Conservation (phyloP, 2,888 invertebrate species). For the Sminthurides aquaticus region DNA sequence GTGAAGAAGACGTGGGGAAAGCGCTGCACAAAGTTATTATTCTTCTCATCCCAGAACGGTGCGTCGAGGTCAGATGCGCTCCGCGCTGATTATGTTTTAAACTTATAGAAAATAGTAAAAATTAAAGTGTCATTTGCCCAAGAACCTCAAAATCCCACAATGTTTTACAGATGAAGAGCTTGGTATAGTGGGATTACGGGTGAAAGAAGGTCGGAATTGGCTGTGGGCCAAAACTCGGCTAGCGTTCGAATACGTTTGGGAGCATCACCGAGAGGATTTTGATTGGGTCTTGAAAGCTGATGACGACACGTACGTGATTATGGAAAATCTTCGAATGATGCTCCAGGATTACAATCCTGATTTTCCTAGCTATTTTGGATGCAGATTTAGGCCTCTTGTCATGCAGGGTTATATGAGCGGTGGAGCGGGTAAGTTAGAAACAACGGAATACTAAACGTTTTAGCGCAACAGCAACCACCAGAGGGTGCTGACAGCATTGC, state of each 20-base stretch:
- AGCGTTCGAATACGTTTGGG: constrained; percentile 80
- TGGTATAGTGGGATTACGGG: constrained; percentile 72
- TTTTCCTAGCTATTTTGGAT: constrained; percentile 81
- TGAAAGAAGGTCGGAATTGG: constrained; percentile 77
- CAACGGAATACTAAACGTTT: not conserved
- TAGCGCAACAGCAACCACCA: not conserved
- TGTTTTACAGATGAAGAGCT: not conserved
- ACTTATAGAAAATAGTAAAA: too few species aligned
- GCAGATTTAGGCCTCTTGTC: constrained; percentile 76
- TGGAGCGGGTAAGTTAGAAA: constrained; percentile 55
- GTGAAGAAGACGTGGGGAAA: constrained; percentile 94
- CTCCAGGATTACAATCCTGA: constrained; percentile 64
- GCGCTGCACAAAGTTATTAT: constrained; percentile 76
- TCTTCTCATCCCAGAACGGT: constrained; percentile 77
- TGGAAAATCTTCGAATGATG: constrained; percentile 93
- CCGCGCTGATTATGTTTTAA: too few species aligned
- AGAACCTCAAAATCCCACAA: not conserved
- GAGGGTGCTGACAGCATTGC: not conserved
- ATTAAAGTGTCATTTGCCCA: too few species aligned
- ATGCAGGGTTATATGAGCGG: constrained; percentile 86
- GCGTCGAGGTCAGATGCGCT: too few species aligned
- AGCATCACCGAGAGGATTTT: constrained; percentile 72
- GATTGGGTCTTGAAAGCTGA: constrained; percentile 99
- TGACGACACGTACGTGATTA: constrained; percentile 67
- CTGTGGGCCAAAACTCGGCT: constrained; percentile 96